Evolutionary conservation across 2,797 vertebrate species (phyloP).

Genomic region (Glossophaga mutica): DNA sequence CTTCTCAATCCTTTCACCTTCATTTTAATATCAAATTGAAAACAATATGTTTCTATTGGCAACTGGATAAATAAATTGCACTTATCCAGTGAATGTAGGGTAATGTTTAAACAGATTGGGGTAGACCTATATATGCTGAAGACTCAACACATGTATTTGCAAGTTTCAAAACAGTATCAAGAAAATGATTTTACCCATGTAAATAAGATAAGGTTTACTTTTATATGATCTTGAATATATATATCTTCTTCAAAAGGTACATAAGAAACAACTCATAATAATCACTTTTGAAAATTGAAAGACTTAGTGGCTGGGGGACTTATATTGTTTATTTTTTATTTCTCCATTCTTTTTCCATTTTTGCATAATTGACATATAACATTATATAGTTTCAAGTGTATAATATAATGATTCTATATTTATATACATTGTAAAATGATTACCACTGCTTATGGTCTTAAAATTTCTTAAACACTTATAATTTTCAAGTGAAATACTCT

Average conservation of each 20-base stretch:
- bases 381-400: not conserved
- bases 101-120: not conserved
- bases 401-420: not conserved
- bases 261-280: not conserved
- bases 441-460: not conserved
- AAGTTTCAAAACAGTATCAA: not conserved
- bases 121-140: not conserved
- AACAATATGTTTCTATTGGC: not conserved
- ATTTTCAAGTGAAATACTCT: not conserved
- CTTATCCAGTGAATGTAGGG: not conserved
- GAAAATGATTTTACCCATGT: not conserved
- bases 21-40: slow-evolving; percentile 3
- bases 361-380: not conserved
- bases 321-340: not conserved
- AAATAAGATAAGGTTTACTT: not conserved
- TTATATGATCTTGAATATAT: not conserved
- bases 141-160: not conserved
- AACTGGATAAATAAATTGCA: not conserved
- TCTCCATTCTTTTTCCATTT: not conserved
- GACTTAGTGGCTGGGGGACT: not conserved
- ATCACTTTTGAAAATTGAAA: not conserved
- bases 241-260: not conserved
- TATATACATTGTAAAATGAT: not conserved
- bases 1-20: not conserved
- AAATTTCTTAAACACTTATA: not conserved